These are phyloP conservation scores for Drosophila paramelanica DNA, from an alignment of 2,888 invertebrate genomes.

Conservation along the genomic window DNA sequence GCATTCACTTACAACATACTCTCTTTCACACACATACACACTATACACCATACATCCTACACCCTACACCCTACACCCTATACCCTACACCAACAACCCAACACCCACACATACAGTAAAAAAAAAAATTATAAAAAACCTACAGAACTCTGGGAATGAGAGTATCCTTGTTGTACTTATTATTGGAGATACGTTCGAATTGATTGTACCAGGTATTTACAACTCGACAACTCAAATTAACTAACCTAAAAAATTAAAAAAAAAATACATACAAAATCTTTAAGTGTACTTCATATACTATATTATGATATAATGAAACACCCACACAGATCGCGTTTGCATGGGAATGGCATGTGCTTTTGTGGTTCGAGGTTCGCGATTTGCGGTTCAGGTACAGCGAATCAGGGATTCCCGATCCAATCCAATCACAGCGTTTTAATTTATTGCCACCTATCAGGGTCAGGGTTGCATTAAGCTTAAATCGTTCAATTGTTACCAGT, in stretches of 20 bases:
- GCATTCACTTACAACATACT: constrained; percentile 9
- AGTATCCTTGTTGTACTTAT: constrained; percentile 48
- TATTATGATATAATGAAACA: constrained; percentile 29
- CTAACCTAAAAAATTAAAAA: constrained; percentile 38
- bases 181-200: constrained; percentile 60
- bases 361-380: constrained; percentile 30
- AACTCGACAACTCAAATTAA: constrained; percentile 43
- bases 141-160: constrained; percentile 47
- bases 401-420: constrained; percentile 24
- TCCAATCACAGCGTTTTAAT: constrained; percentile 18
- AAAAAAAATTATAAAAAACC: constrained; percentile 19
- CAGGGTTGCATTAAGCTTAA: constrained; percentile 29
- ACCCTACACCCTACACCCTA: not conserved
- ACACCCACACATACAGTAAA: constrained; percentile 10
- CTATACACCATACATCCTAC: not conserved
- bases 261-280: constrained; percentile 1
- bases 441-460: constrained; percentile 23
- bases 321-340: constrained; percentile 51
- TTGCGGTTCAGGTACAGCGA: constrained; percentile 9
- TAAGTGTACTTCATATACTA: constrained; percentile 40
- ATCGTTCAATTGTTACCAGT: constrained; percentile 17
- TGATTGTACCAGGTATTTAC: constrained; percentile 61
- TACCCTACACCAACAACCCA: constrained; percentile 11
- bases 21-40: constrained; percentile 8
- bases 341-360: constrained; percentile 61